Evolutionary conservation across 2,888 invertebrate species (phyloP).

Genomic region (Harpalus rufipes): DNA sequence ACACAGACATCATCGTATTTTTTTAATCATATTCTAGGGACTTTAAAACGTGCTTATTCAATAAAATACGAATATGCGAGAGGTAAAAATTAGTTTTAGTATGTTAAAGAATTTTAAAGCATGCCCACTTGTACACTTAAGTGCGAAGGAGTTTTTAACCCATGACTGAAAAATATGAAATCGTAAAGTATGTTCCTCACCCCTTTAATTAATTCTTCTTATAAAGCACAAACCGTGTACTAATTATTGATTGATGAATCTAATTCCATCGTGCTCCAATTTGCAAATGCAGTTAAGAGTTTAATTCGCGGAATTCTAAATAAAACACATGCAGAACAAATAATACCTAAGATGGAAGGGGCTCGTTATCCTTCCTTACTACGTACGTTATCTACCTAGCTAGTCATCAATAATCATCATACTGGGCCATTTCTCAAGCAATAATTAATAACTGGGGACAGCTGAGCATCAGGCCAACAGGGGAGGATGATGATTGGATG

Average conservation of each 20-base stretch:
- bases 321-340: neutral
- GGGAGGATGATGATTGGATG: conserved; percentile 1
- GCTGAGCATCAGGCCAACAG: neutral
- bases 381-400: neutral
- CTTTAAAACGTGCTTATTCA: no score
- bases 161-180: neutral
- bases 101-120: no score
- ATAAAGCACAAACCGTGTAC: conserved; percentile 27
- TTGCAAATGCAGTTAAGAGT: conserved; percentile 37
- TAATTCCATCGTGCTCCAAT: conserved; percentile 41
- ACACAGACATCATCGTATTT: no score
- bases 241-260: conserved; percentile 41
- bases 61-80: no score
- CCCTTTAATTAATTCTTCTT: conserved; percentile 9
- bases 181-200: neutral
- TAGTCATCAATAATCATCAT: neutral
- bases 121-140: no score
- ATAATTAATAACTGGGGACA: neutral
- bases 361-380: neutral
- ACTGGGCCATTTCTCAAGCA: neutral
- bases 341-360: neutral
- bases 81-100: no score
- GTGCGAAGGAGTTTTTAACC: no score
- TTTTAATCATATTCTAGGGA: no score
- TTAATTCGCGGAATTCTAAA: conserved; percentile 4